phyloP scores from a whole-genome alignment of 2,797 vertebrate genomes.

The Scarus forsteni region DNA sequence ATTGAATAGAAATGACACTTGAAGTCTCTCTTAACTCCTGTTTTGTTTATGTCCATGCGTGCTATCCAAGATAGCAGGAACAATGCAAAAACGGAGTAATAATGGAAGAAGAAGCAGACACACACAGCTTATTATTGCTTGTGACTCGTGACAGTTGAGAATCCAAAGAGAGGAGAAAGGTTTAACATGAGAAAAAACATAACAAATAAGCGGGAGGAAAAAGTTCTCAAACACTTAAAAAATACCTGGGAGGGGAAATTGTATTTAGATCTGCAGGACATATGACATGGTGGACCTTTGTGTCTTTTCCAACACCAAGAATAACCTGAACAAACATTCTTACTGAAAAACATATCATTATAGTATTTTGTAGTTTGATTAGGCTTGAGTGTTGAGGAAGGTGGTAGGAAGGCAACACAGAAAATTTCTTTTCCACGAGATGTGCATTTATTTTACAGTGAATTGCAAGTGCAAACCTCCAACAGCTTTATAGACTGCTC shows the following conservation, averaged over 20 bases:
- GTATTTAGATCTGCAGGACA: background rate
- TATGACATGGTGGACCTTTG: no score
- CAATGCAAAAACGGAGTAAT: conserved; percentile 6
- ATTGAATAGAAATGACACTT: conserved; percentile 17
- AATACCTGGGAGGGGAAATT: background rate
- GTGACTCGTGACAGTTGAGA: conserved; percentile 29
- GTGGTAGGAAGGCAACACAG: no score
- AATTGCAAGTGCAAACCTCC: no score
- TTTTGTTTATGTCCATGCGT: conserved; percentile 10
- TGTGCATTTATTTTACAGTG: no score
- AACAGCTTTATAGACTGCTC: no score
- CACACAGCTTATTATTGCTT: conserved; percentile 4
- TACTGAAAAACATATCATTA: no score
- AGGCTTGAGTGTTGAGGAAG: no score
- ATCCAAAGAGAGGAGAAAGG: conserved; percentile 5
- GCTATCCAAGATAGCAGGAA: background rate
- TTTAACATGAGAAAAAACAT: conserved; percentile 2
- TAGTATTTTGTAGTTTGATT: no score
- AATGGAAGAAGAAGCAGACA: conserved; percentile 11
- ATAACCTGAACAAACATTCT: no score
- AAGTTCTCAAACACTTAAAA: background rate
- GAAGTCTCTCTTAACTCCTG: conserved; percentile 1
- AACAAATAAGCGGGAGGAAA: conserved; percentile 9
- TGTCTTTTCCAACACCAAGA: no score
- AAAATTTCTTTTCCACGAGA: no score